A percentile compares a stretch with the other conserved stretches of the same genome.
phyloP scores from a whole-genome alignment of 2,113 vertebrate species.

The Melanostigma gelatinosum region DNA sequence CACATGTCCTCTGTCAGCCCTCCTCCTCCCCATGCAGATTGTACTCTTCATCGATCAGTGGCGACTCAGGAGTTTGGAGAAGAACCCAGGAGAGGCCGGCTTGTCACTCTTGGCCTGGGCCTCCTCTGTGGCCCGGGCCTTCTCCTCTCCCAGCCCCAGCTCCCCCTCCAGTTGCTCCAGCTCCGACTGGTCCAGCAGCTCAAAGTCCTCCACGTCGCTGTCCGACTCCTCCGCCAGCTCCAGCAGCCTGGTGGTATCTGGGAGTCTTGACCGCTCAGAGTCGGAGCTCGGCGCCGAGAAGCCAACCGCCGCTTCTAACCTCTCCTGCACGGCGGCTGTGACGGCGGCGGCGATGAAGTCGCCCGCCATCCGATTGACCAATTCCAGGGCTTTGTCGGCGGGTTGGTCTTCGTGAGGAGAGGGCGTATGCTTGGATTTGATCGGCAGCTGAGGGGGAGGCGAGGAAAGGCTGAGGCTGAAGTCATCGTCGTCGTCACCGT shows the following conservation, averaged over 20 bases:
- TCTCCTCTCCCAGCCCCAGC: slow-evolving; percentile 82
- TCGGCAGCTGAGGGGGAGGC: slow-evolving; percentile 65
- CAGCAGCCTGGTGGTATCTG: slow-evolving; percentile 58
- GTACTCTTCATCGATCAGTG: slow-evolving; percentile 78
- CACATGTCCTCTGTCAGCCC: slow-evolving; percentile 41
- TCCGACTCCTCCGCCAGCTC: slow-evolving; percentile 88
- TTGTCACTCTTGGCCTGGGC: slow-evolving; percentile 72
- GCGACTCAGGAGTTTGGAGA: slow-evolving; percentile 92
- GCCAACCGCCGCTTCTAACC: slow-evolving; percentile 79
- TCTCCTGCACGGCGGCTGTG: slow-evolving; percentile 91
- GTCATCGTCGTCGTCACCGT: slow-evolving; percentile 88
- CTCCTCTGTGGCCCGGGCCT: slow-evolving; percentile 63
- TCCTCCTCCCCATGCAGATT: neutral
- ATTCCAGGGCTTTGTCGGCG: slow-evolving; percentile 75
- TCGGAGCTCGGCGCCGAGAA: neutral
- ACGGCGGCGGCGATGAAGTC: slow-evolving; percentile 88
- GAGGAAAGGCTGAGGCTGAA: slow-evolving; percentile 87
- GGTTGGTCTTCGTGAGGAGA: slow-evolving; percentile 64
- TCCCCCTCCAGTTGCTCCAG: slow-evolving; percentile 96
- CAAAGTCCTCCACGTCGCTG: slow-evolving; percentile 96
- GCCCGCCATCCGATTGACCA: slow-evolving; percentile 88
- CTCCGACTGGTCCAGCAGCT: slow-evolving; percentile 98
- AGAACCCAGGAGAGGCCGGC: slow-evolving; percentile 85
- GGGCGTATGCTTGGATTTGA: slow-evolving; percentile 42
- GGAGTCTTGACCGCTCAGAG: slow-evolving; percentile 19